Percentiles rank a stretch among this genome's conserved stretches.
phyloP scores from a whole-genome alignment of 2,113 vertebrate genomes.

The Ivindomyrus marchei region DNA sequence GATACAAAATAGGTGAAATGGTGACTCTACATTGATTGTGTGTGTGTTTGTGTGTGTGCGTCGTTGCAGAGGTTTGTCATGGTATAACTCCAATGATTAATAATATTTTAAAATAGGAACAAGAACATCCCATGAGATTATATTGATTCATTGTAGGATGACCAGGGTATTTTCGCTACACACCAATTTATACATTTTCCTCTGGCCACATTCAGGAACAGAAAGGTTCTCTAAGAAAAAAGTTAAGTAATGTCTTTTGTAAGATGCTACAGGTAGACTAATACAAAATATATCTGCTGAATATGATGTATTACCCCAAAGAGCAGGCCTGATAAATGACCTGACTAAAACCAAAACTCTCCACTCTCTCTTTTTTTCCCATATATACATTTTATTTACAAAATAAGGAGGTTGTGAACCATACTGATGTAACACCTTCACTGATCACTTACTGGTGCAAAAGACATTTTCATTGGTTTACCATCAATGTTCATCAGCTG shows the following conservation, averaged over 20 bases:
- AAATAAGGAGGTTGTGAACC: not conserved
- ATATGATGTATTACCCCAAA: not conserved
- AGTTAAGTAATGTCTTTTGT: not conserved
- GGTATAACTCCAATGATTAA: not conserved
- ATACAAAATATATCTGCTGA: not conserved
- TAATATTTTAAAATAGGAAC: not conserved
- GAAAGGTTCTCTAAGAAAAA: not conserved
- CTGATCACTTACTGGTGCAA: not conserved
- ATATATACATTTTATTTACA: not conserved
- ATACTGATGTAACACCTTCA: not conserved
- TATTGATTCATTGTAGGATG: not conserved
- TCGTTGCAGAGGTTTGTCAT: not conserved
- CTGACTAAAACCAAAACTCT: not conserved
- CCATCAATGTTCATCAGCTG: not conserved
- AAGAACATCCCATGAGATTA: not conserved
- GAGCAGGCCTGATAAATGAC: not conserved
- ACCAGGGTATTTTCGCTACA: not conserved
- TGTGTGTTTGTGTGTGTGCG: not conserved
- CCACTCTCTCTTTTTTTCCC: not conserved
- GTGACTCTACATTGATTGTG: not conserved
- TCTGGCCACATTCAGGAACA: not conserved
- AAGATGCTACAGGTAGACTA: not conserved
- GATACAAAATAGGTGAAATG: not conserved
- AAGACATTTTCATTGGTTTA: not conserved
- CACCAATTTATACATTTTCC: not conserved